Conservation (phyloP, 2,113 vertebrate genomes). For the Pungitius pungitius region DNA sequence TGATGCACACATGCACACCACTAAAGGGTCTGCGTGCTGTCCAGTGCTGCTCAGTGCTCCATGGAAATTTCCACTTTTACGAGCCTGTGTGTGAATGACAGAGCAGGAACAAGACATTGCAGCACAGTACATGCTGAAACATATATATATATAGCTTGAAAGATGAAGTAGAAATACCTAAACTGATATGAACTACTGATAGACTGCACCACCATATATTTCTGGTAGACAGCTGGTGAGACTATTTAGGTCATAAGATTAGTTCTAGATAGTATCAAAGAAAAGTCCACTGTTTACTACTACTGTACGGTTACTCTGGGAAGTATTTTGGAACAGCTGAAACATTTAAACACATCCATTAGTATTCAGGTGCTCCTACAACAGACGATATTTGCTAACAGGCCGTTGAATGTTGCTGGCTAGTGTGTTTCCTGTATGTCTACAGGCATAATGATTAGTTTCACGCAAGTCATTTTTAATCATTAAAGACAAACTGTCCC, state of each 20-base stretch:
- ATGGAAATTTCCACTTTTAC: constrained; percentile 73
- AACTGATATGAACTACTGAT: background rate
- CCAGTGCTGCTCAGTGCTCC: constrained; percentile 35
- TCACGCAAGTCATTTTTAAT: background rate
- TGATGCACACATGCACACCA: constrained; percentile 68
- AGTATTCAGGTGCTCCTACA: background rate
- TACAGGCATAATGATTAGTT: background rate
- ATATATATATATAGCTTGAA: background rate
- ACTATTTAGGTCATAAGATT: constrained; percentile 1
- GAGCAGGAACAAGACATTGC: constrained; percentile 22
- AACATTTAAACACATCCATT: background rate
- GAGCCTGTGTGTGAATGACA: constrained; percentile 30
- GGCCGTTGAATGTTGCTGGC: background rate
- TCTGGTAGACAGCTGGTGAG: background rate
- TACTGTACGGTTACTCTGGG: background rate
- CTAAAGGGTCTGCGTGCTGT: constrained; percentile 53
- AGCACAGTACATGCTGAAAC: background rate
- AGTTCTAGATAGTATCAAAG: background rate
- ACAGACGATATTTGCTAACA: background rate
- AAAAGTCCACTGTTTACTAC: background rate
- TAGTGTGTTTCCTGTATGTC: constrained; percentile 2
- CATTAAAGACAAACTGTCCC: background rate
- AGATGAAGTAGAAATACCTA: constrained; percentile 9
- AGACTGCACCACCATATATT: background rate
- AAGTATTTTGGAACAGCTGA: constrained; percentile 3